A percentile compares a stretch with the other conserved stretches of the same genome.
phyloP scores from a whole-genome alignment of 2,113 vertebrate species.

The Melanostigma gelatinosum region DNA sequence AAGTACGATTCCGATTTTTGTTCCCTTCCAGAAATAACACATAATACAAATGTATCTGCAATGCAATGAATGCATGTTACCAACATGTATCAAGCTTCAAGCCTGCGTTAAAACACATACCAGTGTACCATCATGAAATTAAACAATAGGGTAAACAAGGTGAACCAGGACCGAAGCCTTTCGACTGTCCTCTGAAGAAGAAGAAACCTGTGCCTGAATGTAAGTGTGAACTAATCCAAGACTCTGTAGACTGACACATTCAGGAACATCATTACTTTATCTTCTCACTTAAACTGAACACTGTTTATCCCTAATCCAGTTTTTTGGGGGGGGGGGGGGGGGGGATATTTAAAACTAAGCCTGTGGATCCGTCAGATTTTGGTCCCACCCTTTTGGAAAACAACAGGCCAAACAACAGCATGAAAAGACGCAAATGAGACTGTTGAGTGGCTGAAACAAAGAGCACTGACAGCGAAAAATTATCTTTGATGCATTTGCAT shows the following conservation, averaged over 20 bases:
- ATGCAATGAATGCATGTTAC: slow-evolving; percentile 5
- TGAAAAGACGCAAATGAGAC: slow-evolving; percentile 42
- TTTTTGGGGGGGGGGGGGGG: background rate
- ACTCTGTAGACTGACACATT: slow-evolving; percentile 18
- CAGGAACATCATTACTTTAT: slow-evolving; percentile 7
- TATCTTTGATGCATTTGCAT: slow-evolving; percentile 47
- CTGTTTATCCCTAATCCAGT: slow-evolving; percentile 17
- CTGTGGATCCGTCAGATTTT: slow-evolving; percentile 38
- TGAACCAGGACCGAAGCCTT: slow-evolving; percentile 21
- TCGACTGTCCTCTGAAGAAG: background rate
- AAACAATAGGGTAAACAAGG: slow-evolving; percentile 13
- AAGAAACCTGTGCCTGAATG: slow-evolving; percentile 2
- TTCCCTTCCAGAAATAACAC: slow-evolving; percentile 44
- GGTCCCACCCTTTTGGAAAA: slow-evolving; percentile 64
- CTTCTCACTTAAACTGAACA: slow-evolving; percentile 1
- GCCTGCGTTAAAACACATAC: background rate
- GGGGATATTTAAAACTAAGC: slow-evolving; percentile 11
- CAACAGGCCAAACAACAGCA: slow-evolving; percentile 41
- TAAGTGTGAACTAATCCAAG: slow-evolving; percentile 3
- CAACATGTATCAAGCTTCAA: slow-evolving; percentile 28
- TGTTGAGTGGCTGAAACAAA: slow-evolving; percentile 51
- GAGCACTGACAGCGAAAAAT: slow-evolving; percentile 49
- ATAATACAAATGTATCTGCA: slow-evolving; percentile 12
- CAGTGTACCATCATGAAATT: slow-evolving; percentile 13
- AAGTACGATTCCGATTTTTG: background rate